Conservation (phyloP, 2,797 vertebrate species). For the Benthosema pterotum region DNA sequence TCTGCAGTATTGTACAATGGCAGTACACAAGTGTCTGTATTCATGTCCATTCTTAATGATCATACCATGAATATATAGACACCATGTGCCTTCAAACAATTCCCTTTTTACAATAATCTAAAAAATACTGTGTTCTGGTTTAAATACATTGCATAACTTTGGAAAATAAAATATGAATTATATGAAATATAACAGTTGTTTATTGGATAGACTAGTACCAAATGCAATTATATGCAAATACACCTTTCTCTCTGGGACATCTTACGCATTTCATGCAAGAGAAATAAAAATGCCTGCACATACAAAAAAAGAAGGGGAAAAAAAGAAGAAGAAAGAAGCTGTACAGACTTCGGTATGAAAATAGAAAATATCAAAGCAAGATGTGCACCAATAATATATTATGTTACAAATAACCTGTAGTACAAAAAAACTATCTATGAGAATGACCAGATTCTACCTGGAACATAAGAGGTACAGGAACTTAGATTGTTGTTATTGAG, state of each 20-base stretch:
- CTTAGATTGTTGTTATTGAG: conserved; percentile 57
- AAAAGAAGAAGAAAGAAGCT: conserved; percentile 33
- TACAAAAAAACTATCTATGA: conserved; percentile 77
- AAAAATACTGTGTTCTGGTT: conserved; percentile 84
- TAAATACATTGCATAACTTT: conserved; percentile 80
- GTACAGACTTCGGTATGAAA: conserved; percentile 83
- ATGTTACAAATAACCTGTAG: conserved; percentile 74
- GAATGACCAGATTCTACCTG: conserved; percentile 67
- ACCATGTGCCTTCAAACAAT: conserved; percentile 71
- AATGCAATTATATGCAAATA: conserved; percentile 83
- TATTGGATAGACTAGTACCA: conserved; percentile 82
- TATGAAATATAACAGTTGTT: conserved; percentile 85
- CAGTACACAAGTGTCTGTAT: conserved; percentile 73
- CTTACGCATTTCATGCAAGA: conserved; percentile 77
- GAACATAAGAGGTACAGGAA: conserved; percentile 63
- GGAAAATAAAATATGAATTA: conserved; percentile 85
- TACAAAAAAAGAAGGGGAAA: conserved; percentile 70
- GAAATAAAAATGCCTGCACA: conserved; percentile 55
- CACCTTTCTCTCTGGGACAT: conserved; percentile 65
- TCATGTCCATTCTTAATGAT: conserved; percentile 69
- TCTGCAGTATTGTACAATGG: conserved; percentile 78
- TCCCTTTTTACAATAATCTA: conserved; percentile 81
- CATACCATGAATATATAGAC: conserved; percentile 70
- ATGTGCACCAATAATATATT: conserved; percentile 78
- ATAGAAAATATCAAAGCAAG: conserved; percentile 84